Evolutionary conservation across 2,113 vertebrate genomes (phyloP).

Genomic region (Silurus meridionalis): DNA sequence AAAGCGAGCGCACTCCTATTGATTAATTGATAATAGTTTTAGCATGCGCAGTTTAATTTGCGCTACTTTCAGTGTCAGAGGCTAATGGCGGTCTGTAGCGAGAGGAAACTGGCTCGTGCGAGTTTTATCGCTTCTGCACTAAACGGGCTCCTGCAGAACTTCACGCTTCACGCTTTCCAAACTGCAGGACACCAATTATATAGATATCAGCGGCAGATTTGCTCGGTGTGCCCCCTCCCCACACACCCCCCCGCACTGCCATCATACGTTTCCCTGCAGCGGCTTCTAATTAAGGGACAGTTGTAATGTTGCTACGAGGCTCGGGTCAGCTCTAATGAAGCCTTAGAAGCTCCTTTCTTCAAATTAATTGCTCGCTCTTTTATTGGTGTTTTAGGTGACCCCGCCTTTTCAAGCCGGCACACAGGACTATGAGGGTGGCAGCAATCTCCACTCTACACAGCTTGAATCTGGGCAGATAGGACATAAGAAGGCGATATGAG

Average conservation of each 20-base stretch:
- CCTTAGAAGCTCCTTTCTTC: conserved; percentile 1
- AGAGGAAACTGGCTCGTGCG: conserved; percentile 11
- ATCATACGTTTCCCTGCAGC: conserved; percentile 32
- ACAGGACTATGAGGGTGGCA: conserved; percentile 60
- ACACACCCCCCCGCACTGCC: conserved; percentile 4
- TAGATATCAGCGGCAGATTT: conserved; percentile 44
- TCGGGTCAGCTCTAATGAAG: conserved; percentile 45
- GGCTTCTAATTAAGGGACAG: conserved; percentile 50
- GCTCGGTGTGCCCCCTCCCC: neutral
- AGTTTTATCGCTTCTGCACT: conserved; percentile 31
- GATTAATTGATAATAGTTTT: conserved; percentile 62
- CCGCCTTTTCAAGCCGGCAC: conserved; percentile 17
- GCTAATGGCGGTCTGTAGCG: conserved; percentile 39
- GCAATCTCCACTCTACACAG: conserved; percentile 27
- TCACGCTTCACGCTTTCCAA: conserved; percentile 28
- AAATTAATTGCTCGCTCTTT: conserved; percentile 28
- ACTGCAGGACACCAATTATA: conserved; percentile 51
- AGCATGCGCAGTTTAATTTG: conserved; percentile 28
- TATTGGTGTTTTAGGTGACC: conserved; percentile 42
- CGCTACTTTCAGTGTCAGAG: conserved; percentile 31
- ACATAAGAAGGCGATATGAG: conserved; percentile 73
- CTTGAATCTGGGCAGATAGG: conserved; percentile 61
- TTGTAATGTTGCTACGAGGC: conserved; percentile 34
- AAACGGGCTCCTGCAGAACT: conserved; percentile 22
- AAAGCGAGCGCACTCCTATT: conserved; percentile 39